A percentile compares a stretch with the other conserved stretches of the same genome.
Conservation (phyloP, 2,113 vertebrate species). For the Pseudolaguvia tuberculata region DNA sequence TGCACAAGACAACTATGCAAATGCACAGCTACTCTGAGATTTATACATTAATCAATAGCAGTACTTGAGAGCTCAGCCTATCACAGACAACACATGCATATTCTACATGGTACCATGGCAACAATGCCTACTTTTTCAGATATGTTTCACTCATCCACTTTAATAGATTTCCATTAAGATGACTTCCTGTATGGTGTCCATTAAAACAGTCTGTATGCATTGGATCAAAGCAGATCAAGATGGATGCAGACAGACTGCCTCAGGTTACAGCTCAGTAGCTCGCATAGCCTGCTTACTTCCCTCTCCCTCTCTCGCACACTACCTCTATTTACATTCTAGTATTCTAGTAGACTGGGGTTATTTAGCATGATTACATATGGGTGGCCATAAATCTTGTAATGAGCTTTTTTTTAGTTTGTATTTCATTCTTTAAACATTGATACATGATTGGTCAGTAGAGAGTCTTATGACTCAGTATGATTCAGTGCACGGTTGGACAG, state of each 20-base stretch:
- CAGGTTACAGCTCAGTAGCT: slow-evolving; percentile 11
- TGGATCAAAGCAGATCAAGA: slow-evolving; percentile 35
- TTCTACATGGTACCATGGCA: slow-evolving; percentile 42
- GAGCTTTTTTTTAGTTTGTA: not conserved
- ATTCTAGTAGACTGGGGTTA: not conserved
- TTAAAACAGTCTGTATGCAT: slow-evolving; percentile 25
- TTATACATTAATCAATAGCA: slow-evolving; percentile 36
- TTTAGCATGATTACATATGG: not conserved
- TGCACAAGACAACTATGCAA: slow-evolving; percentile 38
- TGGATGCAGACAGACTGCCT: slow-evolving; percentile 13
- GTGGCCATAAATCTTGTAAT: not conserved
- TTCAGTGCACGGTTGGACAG: not conserved
- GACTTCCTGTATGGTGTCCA: slow-evolving; percentile 39
- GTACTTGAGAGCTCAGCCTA: slow-evolving; percentile 19
- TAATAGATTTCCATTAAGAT: slow-evolving; percentile 41
- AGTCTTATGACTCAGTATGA: not conserved
- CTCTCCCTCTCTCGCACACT: not conserved
- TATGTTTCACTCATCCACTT: slow-evolving; percentile 12
- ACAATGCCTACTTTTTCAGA: slow-evolving; percentile 35
- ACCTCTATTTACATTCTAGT: not conserved
- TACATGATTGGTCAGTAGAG: not conserved
- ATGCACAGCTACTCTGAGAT: slow-evolving; percentile 32
- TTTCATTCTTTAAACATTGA: not conserved
- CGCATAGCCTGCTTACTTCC: not conserved
- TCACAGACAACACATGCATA: slow-evolving; percentile 26